Conservation (phyloP, 1,140 invertebrate genomes). For the Cepaea nemoralis region DNA sequence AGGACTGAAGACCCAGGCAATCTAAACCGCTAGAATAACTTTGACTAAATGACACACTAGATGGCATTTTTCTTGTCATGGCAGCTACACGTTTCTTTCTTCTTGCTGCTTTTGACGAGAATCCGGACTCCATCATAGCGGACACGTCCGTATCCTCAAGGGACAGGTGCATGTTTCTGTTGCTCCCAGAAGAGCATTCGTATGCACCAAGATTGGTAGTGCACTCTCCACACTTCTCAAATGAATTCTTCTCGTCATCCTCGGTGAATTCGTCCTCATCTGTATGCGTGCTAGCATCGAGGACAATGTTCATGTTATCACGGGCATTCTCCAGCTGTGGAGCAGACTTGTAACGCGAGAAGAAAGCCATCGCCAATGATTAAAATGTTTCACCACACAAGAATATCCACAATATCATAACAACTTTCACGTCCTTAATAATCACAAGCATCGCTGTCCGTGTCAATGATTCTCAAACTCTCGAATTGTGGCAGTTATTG, state of each 20-base stretch:
- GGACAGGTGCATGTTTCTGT: too few relatives aligned
- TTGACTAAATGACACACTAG: background rate
- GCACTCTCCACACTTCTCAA: background rate
- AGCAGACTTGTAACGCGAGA: constrained; percentile 26
- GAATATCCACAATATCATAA: too few relatives aligned
- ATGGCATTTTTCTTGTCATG: background rate
- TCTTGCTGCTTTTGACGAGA: background rate
- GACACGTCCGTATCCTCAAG: background rate
- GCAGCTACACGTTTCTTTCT: background rate
- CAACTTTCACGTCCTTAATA: too few relatives aligned
- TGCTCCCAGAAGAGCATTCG: too few relatives aligned
- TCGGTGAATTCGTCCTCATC: constrained; percentile 13
- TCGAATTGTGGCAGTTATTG: too few relatives aligned
- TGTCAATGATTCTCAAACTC: too few relatives aligned
- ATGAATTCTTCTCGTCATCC: background rate
- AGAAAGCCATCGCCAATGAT: constrained; percentile 1
- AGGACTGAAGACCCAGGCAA: background rate
- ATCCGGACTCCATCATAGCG: background rate
- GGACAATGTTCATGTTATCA: background rate
- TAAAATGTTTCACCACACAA: too few relatives aligned
- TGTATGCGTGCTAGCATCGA: background rate
- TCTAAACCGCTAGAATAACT: constrained; percentile 6
- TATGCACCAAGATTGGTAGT: background rate
- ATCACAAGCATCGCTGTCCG: too few relatives aligned
- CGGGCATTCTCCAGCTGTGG: background rate